Conservation (phyloP, 1,140 invertebrate genomes). For the Hyles vespertilio region DNA sequence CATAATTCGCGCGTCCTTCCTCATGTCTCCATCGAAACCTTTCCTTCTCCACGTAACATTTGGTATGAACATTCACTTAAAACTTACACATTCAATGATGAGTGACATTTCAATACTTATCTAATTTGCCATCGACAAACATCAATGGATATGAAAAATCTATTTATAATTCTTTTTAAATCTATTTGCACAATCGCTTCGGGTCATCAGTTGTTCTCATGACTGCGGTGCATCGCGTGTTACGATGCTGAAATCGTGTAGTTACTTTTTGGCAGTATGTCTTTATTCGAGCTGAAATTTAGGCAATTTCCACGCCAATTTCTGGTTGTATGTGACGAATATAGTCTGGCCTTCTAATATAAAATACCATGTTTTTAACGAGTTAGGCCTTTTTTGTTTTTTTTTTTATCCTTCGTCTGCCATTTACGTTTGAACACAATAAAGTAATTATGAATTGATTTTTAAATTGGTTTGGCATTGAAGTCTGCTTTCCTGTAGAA, state of each 20-base stretch:
- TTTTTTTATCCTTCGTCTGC: too few relatives aligned
- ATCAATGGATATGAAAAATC: slow-evolving; percentile 11
- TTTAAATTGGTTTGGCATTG: too few relatives aligned
- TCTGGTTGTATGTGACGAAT: neutral
- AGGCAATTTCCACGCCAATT: neutral
- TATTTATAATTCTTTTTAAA: slow-evolving; percentile 14
- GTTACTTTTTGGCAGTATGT: slow-evolving; percentile 4
- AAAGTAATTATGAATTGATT: too few relatives aligned
- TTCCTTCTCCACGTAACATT: too few relatives aligned
- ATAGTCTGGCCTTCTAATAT: neutral
- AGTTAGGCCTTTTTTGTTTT: too few relatives aligned
- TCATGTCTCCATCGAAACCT: too few relatives aligned
- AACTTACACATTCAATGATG: neutral
- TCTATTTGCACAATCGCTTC: slow-evolving; percentile 11
- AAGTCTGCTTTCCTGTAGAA: too few relatives aligned
- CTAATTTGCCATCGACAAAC: slow-evolving; percentile 6
- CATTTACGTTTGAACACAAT: too few relatives aligned
- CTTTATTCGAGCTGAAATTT: neutral
- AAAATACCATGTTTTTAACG: neutral
- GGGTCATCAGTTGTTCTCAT: slow-evolving; percentile 7
- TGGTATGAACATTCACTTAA: too few relatives aligned
- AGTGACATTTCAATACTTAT: slow-evolving; percentile 4
- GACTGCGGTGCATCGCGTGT: too few relatives aligned
- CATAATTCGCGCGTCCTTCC: too few relatives aligned
- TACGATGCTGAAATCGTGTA: neutral